phyloP scores from a whole-genome alignment of 2,888 invertebrate species.

The Antheraea yamamai region DNA sequence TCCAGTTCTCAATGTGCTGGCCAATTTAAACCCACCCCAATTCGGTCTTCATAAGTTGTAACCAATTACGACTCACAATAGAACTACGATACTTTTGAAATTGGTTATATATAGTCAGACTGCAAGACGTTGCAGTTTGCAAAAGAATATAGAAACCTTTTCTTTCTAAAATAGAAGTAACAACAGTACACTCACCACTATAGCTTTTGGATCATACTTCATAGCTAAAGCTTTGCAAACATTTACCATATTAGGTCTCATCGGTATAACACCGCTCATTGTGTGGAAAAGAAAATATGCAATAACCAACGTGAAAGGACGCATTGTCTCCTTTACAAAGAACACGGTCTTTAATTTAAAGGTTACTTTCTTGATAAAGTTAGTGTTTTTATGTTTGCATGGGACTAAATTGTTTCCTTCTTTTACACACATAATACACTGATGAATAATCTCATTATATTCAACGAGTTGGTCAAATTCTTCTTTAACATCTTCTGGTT shows the following conservation, averaged over 20 bases:
- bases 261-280: constrained; percentile 72
- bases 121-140: neutral
- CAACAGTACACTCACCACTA: constrained; percentile 67
- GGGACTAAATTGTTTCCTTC: constrained; percentile 46
- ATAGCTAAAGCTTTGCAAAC: constrained; percentile 75
- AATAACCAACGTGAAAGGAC: constrained; percentile 76
- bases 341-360: constrained; percentile 64
- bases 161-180: neutral
- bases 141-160: neutral
- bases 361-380: constrained; percentile 48
- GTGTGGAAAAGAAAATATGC: constrained; percentile 79
- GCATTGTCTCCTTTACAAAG: constrained; percentile 75
- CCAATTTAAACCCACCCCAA: too few relatives aligned
- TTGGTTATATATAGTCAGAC: neutral
- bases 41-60: too few relatives aligned
- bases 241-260: constrained; percentile 82
- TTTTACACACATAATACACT: constrained; percentile 62
- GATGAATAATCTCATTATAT: constrained; percentile 64
- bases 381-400: constrained; percentile 55
- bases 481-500: constrained; percentile 74
- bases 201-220: constrained; percentile 67
- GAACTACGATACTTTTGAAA: neutral
- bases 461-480: constrained; percentile 74
- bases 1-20: too few relatives aligned
- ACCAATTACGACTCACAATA: too few relatives aligned